Evolutionary conservation across 2,888 invertebrate species (phyloP).

Genomic region (Gryllus longicercus): DNA sequence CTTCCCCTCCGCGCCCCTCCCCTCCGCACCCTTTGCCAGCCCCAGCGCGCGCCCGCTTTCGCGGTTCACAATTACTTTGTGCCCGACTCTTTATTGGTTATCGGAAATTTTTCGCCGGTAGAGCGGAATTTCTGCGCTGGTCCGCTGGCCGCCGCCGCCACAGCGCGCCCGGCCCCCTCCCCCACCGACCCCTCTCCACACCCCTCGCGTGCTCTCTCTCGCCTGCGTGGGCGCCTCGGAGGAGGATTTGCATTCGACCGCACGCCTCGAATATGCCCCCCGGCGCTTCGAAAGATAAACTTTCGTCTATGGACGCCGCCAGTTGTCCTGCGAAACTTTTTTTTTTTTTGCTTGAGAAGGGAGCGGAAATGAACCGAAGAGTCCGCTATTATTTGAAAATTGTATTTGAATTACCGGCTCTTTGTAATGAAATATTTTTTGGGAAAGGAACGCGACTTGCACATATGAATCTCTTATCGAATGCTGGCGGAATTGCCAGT

Average conservation of each 20-base stretch:
- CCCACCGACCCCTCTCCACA: neutral
- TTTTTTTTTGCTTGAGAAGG: neutral
- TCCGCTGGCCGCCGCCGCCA: neutral
- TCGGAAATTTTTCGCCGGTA: neutral
- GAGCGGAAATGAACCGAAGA: neutral
- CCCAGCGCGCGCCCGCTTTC: too few species aligned
- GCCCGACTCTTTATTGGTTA: neutral
- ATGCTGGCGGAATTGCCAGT: neutral
- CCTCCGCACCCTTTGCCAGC: too few species aligned
- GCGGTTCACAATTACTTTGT: neutral
- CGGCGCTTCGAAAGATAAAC: neutral
- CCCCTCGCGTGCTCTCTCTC: neutral
- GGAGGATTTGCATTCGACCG: neutral
- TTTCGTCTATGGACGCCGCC: neutral
- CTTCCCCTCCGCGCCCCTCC: neutral
- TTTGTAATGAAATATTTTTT: conserved; percentile 3
- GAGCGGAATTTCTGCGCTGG: neutral
- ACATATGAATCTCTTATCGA: neutral
- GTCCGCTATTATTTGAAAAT: neutral
- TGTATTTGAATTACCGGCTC: neutral
- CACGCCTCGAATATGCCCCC: neutral
- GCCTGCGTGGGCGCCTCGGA: neutral
- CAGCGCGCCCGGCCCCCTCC: neutral
- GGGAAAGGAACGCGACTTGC: neutral
- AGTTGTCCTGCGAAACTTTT: neutral